Evolutionary conservation across 30 jellyfish, hydroid and myxozoan species (phyloP), one percentile per base, ranked within the genome.

Genomic region (Mastigias papua): DNA sequence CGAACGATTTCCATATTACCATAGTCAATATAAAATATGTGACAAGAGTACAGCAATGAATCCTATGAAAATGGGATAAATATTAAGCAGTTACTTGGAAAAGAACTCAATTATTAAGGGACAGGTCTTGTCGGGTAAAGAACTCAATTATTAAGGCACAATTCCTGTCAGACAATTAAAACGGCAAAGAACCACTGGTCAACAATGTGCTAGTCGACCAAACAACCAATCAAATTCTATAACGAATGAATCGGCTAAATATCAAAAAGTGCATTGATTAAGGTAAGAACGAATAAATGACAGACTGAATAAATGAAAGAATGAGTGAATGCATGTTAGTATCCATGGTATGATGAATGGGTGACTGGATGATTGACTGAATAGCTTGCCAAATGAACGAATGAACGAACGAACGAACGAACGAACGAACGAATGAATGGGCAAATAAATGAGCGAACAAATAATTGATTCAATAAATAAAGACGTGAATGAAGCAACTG

Each of bases 1-100:
- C 69, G 74, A 74, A 90, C 96, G 6, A 73, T 31, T 57, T 95
- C 99, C 77, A 86, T 90, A 71, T 95, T 95, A 2, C 99, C 99
- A 62, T 58, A 95, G 69, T 95, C 99, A 51, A 91, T 54, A 61
- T 82, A 95, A 7, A 90, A 69, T 16, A 95, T 97, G 34, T 76
- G 92, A 82, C 97, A 95, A n/a, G 48, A 58, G 50, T 48, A 86
- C 1, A 80, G 20, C 35, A 11, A 33, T 48, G 63, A 15, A 19
- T 21, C 48, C 96, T 77, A 48, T 13, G 32, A 66, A 22, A 15
- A 4, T 42, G 13, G 54, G 13, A 8, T 4, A 42, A 42, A 15
- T 15, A 4, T 4, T 42, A 42, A 4, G 13, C 54, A 42, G 13
- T 42, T 15, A 42, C 54, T n/a, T n/a, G n/a, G n/a, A n/a, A n/a